Percentiles rank a stretch among this genome's conserved stretches.
Conservation (phyloP, 2,113 vertebrate genomes). For the Prionailurus viverrinus region DNA sequence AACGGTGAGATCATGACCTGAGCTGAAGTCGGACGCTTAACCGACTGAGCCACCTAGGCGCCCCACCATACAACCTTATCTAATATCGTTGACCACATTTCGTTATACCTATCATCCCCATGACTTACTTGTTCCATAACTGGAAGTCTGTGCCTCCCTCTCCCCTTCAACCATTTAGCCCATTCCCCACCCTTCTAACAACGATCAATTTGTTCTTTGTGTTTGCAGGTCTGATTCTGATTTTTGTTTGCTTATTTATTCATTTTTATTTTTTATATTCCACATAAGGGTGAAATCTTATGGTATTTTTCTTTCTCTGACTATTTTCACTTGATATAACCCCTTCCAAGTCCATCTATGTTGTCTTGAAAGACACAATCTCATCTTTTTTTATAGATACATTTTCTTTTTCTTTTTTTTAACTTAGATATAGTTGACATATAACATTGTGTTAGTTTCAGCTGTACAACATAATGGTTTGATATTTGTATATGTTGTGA, state of each 20-base stretch:
- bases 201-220: background rate
- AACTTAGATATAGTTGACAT: background rate
- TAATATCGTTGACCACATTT: background rate
- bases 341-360: background rate
- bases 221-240: background rate
- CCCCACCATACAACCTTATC: background rate
- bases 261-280: background rate
- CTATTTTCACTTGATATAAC: background rate
- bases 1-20: too few relatives aligned
- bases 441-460: background rate
- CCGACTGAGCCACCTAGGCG: too few relatives aligned
- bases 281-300: background rate
- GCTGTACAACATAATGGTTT: background rate
- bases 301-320: background rate
- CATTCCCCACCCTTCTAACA: background rate
- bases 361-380: background rate
- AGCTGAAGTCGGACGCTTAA: too few relatives aligned
- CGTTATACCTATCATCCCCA: background rate
- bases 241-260: background rate
- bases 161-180: background rate
- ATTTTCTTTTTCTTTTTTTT: background rate
- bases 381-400: background rate
- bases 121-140: background rate
- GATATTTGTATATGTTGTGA: background rate
- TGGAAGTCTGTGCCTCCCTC: background rate